These are phyloP conservation scores for Dascillus cervinus DNA, from an alignment of 2,888 invertebrate genomes.

Conservation along the genomic window DNA sequence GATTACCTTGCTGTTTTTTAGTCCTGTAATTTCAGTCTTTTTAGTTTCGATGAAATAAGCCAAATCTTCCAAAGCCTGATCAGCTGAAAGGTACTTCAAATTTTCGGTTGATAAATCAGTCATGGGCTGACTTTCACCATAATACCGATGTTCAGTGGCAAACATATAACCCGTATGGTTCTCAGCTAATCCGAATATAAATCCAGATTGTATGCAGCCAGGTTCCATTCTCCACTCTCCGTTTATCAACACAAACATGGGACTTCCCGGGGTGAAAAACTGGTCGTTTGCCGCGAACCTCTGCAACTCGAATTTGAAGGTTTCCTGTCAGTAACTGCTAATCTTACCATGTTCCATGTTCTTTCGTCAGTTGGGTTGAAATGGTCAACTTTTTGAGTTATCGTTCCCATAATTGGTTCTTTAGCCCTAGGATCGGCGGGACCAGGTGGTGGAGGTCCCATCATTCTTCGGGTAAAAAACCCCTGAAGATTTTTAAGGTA, in stretches of 20 bases:
- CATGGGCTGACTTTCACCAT: conserved; percentile 67
- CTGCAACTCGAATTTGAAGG: no score
- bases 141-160: conserved; percentile 76
- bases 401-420: no score
- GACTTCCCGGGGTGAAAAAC: conserved; percentile 44
- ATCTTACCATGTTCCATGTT: no score
- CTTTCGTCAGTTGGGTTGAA: no score
- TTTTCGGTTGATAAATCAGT: conserved; percentile 3
- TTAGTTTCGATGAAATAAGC: conserved; percentile 9
- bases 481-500: no score
- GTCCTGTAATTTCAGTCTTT: conserved; percentile 16
- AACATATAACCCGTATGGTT: conserved; percentile 56
- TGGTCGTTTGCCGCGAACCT: no score
- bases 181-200: conserved; percentile 54
- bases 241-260: conserved; percentile 60
- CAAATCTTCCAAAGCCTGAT: conserved; percentile 11
- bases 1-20: conserved; percentile 13
- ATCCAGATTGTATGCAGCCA: conserved; percentile 51
- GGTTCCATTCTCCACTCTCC: conserved; percentile 65
- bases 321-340: no score
- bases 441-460: no score
- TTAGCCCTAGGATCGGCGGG: no score
- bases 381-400: no score
- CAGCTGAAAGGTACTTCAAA: conserved; percentile 7
- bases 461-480: no score